Percentiles rank a stretch among this genome's conserved stretches.
Evolutionary conservation across 2,888 invertebrate genomes (phyloP).

Genomic region (Lithophane leautieri): DNA sequence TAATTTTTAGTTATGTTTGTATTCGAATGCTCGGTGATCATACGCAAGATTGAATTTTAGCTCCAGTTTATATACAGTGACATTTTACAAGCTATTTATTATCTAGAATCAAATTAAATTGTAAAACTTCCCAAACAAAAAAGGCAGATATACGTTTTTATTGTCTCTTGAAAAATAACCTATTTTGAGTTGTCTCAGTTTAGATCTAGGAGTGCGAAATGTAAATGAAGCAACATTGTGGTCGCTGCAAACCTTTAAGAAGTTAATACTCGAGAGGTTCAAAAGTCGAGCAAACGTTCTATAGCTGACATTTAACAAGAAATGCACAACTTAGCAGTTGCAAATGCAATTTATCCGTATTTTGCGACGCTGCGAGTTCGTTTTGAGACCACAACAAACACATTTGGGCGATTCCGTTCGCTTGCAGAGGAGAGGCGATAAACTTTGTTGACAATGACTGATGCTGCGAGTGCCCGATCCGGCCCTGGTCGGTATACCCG

Average conservation of each 20-base stretch:
- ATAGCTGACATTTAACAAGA: slow-evolving; percentile 66
- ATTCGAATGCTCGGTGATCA: too few relatives aligned
- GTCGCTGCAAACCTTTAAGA: slow-evolving; percentile 49
- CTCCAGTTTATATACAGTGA: too few relatives aligned
- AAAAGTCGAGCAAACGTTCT: slow-evolving; percentile 43
- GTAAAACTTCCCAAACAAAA: too few relatives aligned
- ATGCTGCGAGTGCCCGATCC: slow-evolving; percentile 75
- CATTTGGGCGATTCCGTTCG: slow-evolving; percentile 80
- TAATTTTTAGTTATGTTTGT: too few relatives aligned
- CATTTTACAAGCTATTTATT: too few relatives aligned
- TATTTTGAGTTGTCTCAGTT: too few relatives aligned
- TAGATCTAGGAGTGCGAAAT: too few relatives aligned
- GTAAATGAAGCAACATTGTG: slow-evolving; percentile 54
- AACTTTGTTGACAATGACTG: slow-evolving; percentile 88
- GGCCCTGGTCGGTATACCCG: slow-evolving; percentile 64
- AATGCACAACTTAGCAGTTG: slow-evolving; percentile 72
- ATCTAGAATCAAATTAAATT: too few relatives aligned
- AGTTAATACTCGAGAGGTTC: slow-evolving; percentile 64
- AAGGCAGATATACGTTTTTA: too few relatives aligned
- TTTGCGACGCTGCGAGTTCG: slow-evolving; percentile 68
- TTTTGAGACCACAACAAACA: slow-evolving; percentile 83
- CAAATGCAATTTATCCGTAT: slow-evolving; percentile 71
- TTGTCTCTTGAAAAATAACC: too few relatives aligned
- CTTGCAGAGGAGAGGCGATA: slow-evolving; percentile 73
- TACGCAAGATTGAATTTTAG: too few relatives aligned